Percentiles rank a stretch among this genome's conserved stretches.
Evolutionary conservation across 2,797 vertebrate species (phyloP).

Genomic region (Microctenopoma lineatum): DNA sequence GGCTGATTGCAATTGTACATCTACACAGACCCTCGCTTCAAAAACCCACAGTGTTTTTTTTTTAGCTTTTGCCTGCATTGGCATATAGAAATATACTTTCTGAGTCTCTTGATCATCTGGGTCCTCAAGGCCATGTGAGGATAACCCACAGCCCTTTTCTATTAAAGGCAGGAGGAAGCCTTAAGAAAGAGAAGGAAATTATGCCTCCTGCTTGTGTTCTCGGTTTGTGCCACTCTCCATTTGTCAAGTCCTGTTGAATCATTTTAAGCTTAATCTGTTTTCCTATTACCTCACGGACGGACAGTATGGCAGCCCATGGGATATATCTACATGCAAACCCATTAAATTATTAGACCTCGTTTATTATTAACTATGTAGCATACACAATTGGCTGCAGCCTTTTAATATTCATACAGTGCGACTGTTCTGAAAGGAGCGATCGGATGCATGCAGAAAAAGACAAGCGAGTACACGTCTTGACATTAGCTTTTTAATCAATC

Average conservation of each 20-base stretch:
- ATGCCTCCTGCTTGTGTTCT: slow-evolving; percentile 14
- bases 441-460: slow-evolving; percentile 33
- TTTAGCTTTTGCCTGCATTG: neutral
- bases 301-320: slow-evolving; percentile 64
- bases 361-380: slow-evolving; percentile 78
- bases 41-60: neutral
- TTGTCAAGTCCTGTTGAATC: slow-evolving; percentile 49
- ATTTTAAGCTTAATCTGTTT: slow-evolving; percentile 53
- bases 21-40: neutral
- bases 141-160: slow-evolving; percentile 20
- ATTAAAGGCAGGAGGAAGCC: slow-evolving; percentile 14
- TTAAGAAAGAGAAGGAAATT: slow-evolving; percentile 3
- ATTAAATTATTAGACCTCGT: slow-evolving; percentile 81
- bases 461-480: slow-evolving; percentile 28
- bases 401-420: slow-evolving; percentile 79
- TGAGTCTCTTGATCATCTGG: neutral
- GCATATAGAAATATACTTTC: neutral
- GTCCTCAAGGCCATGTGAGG: slow-evolving; percentile 10
- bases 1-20: slow-evolving; percentile 2
- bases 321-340: slow-evolving; percentile 74
- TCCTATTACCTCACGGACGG: slow-evolving; percentile 54
- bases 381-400: slow-evolving; percentile 58
- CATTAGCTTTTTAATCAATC: slow-evolving; percentile 41
- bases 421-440: slow-evolving; percentile 62
- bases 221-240: slow-evolving; percentile 26